These are phyloP conservation scores for Phocides pigmalion DNA, from an alignment of 1,140 invertebrate species.

Conservation along the genomic window DNA sequence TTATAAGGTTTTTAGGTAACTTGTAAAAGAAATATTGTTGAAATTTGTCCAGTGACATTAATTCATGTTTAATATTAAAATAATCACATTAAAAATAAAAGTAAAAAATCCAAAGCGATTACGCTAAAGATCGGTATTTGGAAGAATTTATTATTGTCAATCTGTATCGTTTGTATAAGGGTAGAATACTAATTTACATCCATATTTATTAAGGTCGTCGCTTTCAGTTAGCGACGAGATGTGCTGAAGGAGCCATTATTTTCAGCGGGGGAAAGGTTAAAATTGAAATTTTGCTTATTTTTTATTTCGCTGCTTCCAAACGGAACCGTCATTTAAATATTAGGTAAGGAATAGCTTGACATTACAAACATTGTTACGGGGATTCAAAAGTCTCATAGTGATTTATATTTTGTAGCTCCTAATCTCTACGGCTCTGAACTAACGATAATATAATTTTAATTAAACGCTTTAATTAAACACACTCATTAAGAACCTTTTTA, in stretches of 20 bases:
- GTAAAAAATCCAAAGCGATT: neutral
- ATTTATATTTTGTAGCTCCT: neutral
- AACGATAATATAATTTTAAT: too few relatives aligned
- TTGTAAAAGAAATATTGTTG: too few relatives aligned
- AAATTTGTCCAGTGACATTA: neutral
- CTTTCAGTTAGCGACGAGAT: slow-evolving; percentile 35
- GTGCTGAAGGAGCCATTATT: slow-evolving; percentile 49
- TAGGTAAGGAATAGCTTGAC: slow-evolving; percentile 42
- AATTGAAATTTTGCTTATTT: slow-evolving; percentile 48
- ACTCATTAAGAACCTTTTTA: too few relatives aligned
- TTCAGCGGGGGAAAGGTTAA: slow-evolving; percentile 45
- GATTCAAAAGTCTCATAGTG: neutral
- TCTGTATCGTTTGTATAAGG: slow-evolving; percentile 46
- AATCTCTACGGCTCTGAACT: too few relatives aligned
- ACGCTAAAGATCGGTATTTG: slow-evolving; percentile 43
- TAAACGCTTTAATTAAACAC: too few relatives aligned
- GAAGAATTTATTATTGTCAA: slow-evolving; percentile 44
- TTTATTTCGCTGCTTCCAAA: slow-evolving; percentile 48
- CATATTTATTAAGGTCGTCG: slow-evolving; percentile 53
- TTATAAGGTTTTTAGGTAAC: too few relatives aligned
- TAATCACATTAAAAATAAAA: neutral
- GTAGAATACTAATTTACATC: slow-evolving; percentile 54
- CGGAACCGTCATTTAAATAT: slow-evolving; percentile 51
- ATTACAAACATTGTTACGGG: slow-evolving; percentile 16
- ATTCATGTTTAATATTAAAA: neutral